A percentile compares a stretch with the other conserved stretches of the same genome.
These are phyloP conservation scores for Steatocranus sp. DNA, from an alignment of 2,797 vertebrate species.

Conservation along the genomic window DNA sequence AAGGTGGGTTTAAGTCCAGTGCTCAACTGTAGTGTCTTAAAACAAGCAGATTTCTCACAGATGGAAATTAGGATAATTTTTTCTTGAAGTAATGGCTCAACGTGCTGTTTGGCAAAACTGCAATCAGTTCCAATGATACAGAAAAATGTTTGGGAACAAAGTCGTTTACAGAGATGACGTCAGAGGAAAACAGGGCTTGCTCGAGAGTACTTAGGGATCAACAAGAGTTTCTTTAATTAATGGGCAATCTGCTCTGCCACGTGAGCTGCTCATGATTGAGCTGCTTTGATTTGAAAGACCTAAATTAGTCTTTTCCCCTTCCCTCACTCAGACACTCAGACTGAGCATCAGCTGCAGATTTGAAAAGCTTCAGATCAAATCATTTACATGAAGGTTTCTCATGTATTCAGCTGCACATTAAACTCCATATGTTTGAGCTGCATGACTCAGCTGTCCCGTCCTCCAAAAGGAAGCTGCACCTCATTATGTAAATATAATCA, in stretches of 20 bases:
- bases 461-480: background rate
- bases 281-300: background rate
- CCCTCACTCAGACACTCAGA: background rate
- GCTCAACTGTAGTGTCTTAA: background rate
- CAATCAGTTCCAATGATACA: background rate
- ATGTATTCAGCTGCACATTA: background rate
- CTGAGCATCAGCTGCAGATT: background rate
- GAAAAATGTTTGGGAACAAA: background rate
- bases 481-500: background rate
- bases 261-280: background rate
- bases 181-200: background rate
- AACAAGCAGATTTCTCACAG: background rate
- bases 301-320: background rate
- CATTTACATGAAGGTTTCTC: background rate
- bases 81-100: background rate
- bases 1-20: background rate
- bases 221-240: background rate
- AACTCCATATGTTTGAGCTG: background rate
- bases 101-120: background rate
- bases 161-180: background rate
- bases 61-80: background rate
- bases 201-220: background rate
- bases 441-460: background rate
- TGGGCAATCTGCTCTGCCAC: background rate
- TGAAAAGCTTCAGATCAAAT: background rate